Conservation (phyloP, 2,888 invertebrate genomes). For the Drosophila vallismaia region DNA sequence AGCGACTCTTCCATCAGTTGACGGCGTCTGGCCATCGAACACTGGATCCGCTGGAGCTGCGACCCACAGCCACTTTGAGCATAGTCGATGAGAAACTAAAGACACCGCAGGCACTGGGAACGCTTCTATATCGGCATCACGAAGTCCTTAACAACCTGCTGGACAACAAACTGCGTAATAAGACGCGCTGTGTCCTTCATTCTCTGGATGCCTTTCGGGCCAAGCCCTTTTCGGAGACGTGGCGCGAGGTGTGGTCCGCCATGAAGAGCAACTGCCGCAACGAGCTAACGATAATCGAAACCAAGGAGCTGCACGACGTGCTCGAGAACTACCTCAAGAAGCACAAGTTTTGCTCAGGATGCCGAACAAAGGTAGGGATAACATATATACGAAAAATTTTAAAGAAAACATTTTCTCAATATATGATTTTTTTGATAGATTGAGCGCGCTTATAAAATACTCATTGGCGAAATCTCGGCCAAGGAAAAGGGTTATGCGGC, state of each 20-base stretch:
- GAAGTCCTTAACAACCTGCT: conserved; percentile 90
- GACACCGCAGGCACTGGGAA: conserved; percentile 92
- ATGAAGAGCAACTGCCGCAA: conserved; percentile 92
- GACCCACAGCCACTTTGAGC: conserved; percentile 90
- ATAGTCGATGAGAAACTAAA: conserved; percentile 91
- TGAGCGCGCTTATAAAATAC: conserved; percentile 91
- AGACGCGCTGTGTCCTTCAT: conserved; percentile 94
- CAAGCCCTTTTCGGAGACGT: conserved; percentile 89
- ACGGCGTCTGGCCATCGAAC: conserved; percentile 93
- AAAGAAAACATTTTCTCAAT: background rate
- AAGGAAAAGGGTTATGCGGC: conserved; percentile 96
- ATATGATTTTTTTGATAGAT: conserved; percentile 83
- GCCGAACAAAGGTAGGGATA: too few species aligned
- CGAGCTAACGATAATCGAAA: conserved; percentile 94
- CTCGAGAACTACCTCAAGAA: conserved; percentile 95
- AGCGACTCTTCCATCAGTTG: conserved; percentile 93
- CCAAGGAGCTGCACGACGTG: conserved; percentile 92
- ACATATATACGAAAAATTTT: too few species aligned
- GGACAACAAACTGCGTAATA: conserved; percentile 93
- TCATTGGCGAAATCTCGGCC: conserved; percentile 93
- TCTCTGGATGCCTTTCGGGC: conserved; percentile 94
- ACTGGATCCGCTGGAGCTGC: conserved; percentile 93
- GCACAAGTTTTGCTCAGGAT: conserved; percentile 97
- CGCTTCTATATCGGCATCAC: conserved; percentile 94
- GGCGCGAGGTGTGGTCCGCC: conserved; percentile 93